These are phyloP conservation scores for Calyptomena viridis DNA, from an alignment of 2,113 vertebrate genomes.

Conservation along the genomic window DNA sequence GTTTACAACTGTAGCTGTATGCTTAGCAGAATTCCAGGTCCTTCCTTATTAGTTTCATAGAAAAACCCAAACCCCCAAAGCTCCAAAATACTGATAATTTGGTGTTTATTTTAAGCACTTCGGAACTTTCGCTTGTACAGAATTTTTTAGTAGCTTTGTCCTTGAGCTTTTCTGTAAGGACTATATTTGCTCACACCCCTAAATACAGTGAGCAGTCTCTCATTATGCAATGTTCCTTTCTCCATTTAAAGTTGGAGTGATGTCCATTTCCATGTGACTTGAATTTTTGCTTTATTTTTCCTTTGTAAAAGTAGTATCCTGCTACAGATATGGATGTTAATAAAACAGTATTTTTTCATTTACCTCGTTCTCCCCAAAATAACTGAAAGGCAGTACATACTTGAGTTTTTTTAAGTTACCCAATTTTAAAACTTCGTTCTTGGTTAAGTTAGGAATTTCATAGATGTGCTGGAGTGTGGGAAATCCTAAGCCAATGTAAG, in stretches of 20 bases:
- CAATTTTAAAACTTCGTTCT: neutral
- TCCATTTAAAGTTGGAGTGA: neutral
- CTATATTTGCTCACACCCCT: neutral
- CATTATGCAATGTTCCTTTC: accelerated
- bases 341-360: neutral
- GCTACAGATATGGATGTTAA: neutral
- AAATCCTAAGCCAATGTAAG: neutral
- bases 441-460: neutral
- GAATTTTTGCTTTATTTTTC: neutral
- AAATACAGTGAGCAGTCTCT: neutral
- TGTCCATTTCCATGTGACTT: neutral
- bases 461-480: neutral
- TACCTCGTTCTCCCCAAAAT: neutral
- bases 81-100: accelerated
- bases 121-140: neutral
- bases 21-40: neutral
- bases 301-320: neutral
- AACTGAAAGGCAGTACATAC: neutral
- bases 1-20: neutral
- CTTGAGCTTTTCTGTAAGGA: neutral
- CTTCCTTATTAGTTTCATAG: neutral
- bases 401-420: neutral
- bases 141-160: neutral
- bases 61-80: neutral
- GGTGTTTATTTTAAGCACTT: neutral